Evolutionary conservation across 2,113 vertebrate genomes (phyloP), one percentile per base, ranked within the genome.

Genomic region (Abramis brama): DNA sequence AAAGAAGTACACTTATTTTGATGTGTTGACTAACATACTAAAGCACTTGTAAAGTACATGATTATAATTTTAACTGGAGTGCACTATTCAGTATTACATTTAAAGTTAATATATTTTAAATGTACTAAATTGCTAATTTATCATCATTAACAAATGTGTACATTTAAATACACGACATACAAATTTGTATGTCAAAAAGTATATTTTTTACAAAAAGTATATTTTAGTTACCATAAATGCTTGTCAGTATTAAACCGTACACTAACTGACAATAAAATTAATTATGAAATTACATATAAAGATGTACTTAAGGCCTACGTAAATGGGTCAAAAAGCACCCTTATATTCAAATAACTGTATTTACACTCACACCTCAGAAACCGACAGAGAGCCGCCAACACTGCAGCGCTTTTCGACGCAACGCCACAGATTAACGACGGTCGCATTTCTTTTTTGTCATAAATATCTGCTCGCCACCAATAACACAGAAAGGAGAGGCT

Each of bases 401-500:
- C 68, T n/a, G 36, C 19, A 39, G 33, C 4, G 9, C 36, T 71
- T 23, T 5, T 71, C 33, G 2, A 23, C 1, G 5, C 13, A 4
- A 36, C 17, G 2, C 36, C 17, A 70, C 17, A 43, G 23, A 75
- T 75, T 75, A 50, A 43, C 5, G n/a, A 25, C 13, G 6, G n/a
- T 5, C 4, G 71, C 13, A 19, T 39, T 43, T 21, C 13, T 79
- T 79, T 9, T 59, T 17, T 19, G 57, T 43, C 23, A 43, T 9
- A 79, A 39, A 43, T 39, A 43, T 79, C 30, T 43, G 23, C 52
- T 43, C 45, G 39, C 57, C 52, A 45, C 30, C 77, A 79, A 62
- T 79, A 57, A 79, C 77, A 86, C n/a, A 39, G 30, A 86, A 43
- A 17, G 23, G 23, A 68, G 17, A 30, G 19, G 23, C 27, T 33